Percentiles rank a stretch among this genome's conserved stretches.
Conservation (phyloP, 92 coral and sea anemone genomes). For the Plumapathes pennacea region DNA sequence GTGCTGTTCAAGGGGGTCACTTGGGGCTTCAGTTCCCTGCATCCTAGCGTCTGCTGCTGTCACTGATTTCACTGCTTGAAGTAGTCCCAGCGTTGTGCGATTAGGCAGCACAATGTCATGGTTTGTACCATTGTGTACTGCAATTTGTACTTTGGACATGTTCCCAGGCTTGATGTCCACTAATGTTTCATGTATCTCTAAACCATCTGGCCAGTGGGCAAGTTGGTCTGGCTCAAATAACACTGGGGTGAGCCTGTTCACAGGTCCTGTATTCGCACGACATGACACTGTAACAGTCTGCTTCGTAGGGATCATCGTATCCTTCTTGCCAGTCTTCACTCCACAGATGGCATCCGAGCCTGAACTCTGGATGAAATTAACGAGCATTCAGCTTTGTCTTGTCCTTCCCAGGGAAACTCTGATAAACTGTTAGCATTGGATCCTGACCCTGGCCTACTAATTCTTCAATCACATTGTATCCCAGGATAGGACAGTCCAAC, state of each 20-base stretch:
- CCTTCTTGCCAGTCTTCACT: conserved; percentile 37
- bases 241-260: conserved; percentile 5
- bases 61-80: conserved; percentile 22
- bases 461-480: conserved; percentile 44
- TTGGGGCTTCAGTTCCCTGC: neutral
- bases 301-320: conserved; percentile 2
- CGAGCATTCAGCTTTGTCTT: conserved; percentile 36
- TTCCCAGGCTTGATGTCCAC: conserved; percentile 26
- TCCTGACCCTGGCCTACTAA: conserved; percentile 9
- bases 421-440: conserved; percentile 23
- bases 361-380: conserved; percentile 36
- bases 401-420: conserved; percentile 37
- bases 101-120: conserved; percentile 27
- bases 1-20: no score
- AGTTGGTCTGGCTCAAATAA: conserved; percentile 8
- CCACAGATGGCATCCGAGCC: conserved; percentile 34
- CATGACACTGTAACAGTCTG: conserved; percentile 2
- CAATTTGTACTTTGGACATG: conserved; percentile 16
- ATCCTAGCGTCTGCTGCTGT: conserved; percentile 7
- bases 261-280: conserved; percentile 25
- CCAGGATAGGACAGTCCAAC: conserved; percentile 25
- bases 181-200: conserved; percentile 10
- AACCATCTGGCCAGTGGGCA: conserved; percentile 12
- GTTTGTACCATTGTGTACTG: conserved; percentile 10
- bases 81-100: conserved; percentile 25